Evolutionary conservation across 1,140 invertebrate genomes (phyloP).

Genomic region (Saccostrea cuccullata): DNA sequence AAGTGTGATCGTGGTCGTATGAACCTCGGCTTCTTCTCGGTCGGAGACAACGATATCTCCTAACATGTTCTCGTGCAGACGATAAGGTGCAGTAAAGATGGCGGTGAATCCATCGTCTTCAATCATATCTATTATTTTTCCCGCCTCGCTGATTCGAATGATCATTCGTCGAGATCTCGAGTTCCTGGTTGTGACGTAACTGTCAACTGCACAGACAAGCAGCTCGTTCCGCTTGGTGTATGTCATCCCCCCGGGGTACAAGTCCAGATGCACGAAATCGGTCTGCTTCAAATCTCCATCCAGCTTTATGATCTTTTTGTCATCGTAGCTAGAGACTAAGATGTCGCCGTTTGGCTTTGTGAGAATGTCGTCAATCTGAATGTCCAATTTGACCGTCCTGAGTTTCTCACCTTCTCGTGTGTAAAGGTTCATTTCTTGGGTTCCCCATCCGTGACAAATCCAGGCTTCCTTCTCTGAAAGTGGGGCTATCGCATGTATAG

Average conservation of each 20-base stretch:
- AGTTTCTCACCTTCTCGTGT: conserved; percentile 58
- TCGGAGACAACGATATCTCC: conserved; percentile 60
- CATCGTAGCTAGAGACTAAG: conserved; percentile 64
- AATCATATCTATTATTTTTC: conserved; percentile 60
- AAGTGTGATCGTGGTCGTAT: conserved; percentile 56
- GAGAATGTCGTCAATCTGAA: conserved; percentile 63
- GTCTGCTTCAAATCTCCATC: conserved; percentile 57
- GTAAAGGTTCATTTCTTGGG: conserved; percentile 59
- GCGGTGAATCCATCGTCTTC: conserved; percentile 61
- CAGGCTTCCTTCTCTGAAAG: conserved; percentile 65
- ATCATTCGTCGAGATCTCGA: conserved; percentile 56
- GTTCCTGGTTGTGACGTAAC: conserved; percentile 61
- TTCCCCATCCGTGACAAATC: conserved; percentile 65
- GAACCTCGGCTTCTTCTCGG: conserved; percentile 61
- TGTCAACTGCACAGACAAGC: conserved; percentile 64
- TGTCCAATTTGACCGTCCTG: conserved; percentile 57
- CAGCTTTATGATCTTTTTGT: conserved; percentile 63
- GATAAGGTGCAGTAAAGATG: conserved; percentile 56
- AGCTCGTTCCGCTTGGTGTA: conserved; percentile 62
- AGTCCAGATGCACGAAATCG: conserved; percentile 60
- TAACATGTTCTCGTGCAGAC: conserved; percentile 60
- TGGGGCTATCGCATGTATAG: conserved; percentile 64
- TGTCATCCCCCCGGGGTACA: conserved; percentile 64
- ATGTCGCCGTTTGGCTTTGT: conserved; percentile 57
- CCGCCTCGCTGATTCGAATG: conserved; percentile 60